A percentile compares a stretch with the other conserved stretches of the same genome.
Evolutionary conservation across 2,113 vertebrate genomes (phyloP).

Genomic region (Herpetotheres cachinnans): DNA sequence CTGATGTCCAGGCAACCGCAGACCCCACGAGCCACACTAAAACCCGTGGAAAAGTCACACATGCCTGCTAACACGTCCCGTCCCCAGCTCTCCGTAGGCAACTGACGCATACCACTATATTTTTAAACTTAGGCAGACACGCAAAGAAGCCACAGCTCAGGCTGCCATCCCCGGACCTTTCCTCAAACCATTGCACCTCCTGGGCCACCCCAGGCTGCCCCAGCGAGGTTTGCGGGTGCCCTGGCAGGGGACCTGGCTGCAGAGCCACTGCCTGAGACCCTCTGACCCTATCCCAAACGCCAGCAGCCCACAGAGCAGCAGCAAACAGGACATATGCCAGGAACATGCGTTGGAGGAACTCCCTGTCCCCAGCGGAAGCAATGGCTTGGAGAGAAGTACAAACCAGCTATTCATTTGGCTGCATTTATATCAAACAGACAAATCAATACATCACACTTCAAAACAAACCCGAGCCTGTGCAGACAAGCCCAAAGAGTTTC

Average conservation of each 20-base stretch:
- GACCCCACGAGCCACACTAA: rapidly evolving
- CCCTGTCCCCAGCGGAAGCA: background rate
- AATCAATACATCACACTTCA: background rate
- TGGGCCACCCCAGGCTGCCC: background rate
- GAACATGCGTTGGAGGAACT: background rate
- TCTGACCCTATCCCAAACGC: background rate
- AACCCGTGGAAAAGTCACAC: background rate
- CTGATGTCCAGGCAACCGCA: background rate
- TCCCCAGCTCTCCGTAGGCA: rapidly evolving
- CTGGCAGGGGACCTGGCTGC: background rate
- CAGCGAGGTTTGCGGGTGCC: rapidly evolving
- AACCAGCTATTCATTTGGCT: background rate
- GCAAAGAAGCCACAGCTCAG: background rate
- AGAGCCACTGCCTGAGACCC: background rate
- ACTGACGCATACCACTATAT: rapidly evolving
- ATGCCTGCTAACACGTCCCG: background rate
- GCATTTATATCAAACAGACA: rapidly evolving
- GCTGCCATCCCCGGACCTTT: background rate
- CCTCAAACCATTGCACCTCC: rapidly evolving
- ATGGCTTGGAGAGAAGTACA: background rate
- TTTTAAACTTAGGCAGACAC: background rate
- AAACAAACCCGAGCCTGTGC: background rate
- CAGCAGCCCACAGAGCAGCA: rapidly evolving
- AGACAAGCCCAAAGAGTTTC: background rate
- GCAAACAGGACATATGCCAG: rapidly evolving